A percentile compares a stretch with the other conserved stretches of the same genome.
Evolutionary conservation across 2,113 vertebrate species (phyloP).

Genomic region (Polyodon spathula): DNA sequence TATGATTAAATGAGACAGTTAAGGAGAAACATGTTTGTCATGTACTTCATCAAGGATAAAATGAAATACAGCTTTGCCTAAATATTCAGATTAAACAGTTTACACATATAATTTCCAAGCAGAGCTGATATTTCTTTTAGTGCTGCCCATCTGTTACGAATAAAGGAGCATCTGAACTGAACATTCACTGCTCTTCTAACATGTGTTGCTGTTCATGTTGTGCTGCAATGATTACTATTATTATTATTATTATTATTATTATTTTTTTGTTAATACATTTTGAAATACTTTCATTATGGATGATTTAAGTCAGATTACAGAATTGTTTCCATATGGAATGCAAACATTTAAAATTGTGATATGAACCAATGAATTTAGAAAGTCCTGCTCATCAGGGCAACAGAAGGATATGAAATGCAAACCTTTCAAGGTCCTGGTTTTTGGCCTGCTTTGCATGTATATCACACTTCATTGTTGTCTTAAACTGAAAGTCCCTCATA

Average conservation of each 20-base stretch:
- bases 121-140: slow-evolving; percentile 46
- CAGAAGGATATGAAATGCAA: slow-evolving; percentile 32
- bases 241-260: no score
- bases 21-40: slow-evolving; percentile 67
- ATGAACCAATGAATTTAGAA: slow-evolving; percentile 43
- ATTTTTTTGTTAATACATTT: slow-evolving; percentile 16
- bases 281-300: slow-evolving; percentile 33
- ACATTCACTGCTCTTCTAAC: slow-evolving; percentile 13
- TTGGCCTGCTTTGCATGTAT: no score
- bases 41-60: slow-evolving; percentile 65
- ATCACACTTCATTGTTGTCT: no score
- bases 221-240: neutral
- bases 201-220: slow-evolving; percentile 1
- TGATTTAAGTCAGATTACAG: slow-evolving; percentile 28
- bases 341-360: slow-evolving; percentile 18
- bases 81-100: slow-evolving; percentile 73
- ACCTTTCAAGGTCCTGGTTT: slow-evolving; percentile 27
- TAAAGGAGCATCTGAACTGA: slow-evolving; percentile 38
- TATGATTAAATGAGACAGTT: slow-evolving; percentile 72
- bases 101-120: slow-evolving; percentile 72
- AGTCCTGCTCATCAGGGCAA: slow-evolving; percentile 59
- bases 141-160: slow-evolving; percentile 43
- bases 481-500: no score
- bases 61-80: slow-evolving; percentile 70
- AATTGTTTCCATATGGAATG: slow-evolving; percentile 56